Base-by-base conservation (phyloP, 2,888 invertebrate genomes). In the Bimastos eiseni region DNA sequence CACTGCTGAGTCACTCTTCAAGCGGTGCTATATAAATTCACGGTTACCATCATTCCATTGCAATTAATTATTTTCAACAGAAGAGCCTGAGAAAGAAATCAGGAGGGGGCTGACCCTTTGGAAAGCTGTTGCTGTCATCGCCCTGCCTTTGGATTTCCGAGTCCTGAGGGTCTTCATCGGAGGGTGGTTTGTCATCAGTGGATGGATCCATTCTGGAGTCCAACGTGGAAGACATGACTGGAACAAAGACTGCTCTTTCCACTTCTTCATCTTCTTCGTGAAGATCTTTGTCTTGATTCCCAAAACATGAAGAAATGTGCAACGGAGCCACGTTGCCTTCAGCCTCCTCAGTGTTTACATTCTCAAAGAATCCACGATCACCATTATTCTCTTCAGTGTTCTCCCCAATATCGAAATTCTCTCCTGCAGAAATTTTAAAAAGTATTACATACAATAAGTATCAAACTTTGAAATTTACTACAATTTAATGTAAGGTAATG, bases 341-440 rank as follows among this genome's bases (percentile, higher is more conserved):
- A 11, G 70, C 70, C 8, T 70, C n/a, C 3, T n/a, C n/a, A n/a
- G n/a, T n/a, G 70, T 70, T 11, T 8, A 70, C 70, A n/a, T 70
- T 70, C 70, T 70, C 70, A 13, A 70, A 70, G 70, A 70, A 70
- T 70, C n/a, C 70, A 11, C n/a, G 70, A n/a, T 70, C 70, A 30
- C 70, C n/a, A 13, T 70, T n/a, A 70, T n/a, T 70, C 70, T 70
- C 70, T n/a, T n/a, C 70, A n/a, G 30, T n/a, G n/a, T n/a, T 70
- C 70, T 70, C 70, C 70, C 70, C 70, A n/a, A n/a, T 70, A 70
- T 70, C 70, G 70, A 70, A 70, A 70, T 70, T 70, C 70, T 70
- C 70, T 70, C 70, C 70, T 70, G n/a, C 70, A 70, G n/a, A 30
- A n/a, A 70, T 70, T 70, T 70, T 19, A 49, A 49, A 24, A 49